Conservation (phyloP, 2,888 invertebrate species). For the Ophraella communa region DNA sequence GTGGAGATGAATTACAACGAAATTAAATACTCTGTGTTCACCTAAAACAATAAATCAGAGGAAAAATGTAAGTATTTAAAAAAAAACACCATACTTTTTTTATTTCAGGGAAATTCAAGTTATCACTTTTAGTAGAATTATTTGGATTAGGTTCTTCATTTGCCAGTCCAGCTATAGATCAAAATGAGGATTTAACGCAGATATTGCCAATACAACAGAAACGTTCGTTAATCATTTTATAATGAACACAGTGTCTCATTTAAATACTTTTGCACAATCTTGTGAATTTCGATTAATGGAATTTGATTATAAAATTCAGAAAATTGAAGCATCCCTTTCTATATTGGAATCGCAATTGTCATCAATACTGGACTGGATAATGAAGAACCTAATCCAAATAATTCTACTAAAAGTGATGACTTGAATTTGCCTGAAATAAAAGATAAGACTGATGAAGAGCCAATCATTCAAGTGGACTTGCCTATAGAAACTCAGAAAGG, state of each 20-base stretch:
- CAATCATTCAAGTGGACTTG: conserved; percentile 31
- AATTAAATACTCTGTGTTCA: too few species aligned
- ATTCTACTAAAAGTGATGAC: conserved; percentile 6
- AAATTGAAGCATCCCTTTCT: conserved; percentile 84
- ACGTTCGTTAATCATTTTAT: conserved; percentile 93
- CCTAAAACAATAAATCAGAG: too few species aligned
- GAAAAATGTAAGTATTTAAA: too few species aligned
- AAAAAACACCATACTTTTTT: too few species aligned
- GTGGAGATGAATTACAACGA: too few species aligned
- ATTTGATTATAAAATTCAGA: conserved; percentile 84
- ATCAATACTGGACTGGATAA: conserved; percentile 61
- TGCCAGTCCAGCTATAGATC: conserved; percentile 50
- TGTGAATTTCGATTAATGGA: conserved; percentile 87
- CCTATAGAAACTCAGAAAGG: conserved; percentile 34
- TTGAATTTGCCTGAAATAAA: conserved; percentile 29
- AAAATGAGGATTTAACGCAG: conserved; percentile 59
- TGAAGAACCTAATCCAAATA: conserved; percentile 2
- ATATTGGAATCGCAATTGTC: conserved; percentile 84
- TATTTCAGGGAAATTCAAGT: too few species aligned
- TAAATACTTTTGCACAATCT: conserved; percentile 84
- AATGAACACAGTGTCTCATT: conserved; percentile 81
- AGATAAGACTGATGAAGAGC: conserved; percentile 14
- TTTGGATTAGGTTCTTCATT: too few species aligned
- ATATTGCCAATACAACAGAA: conserved; percentile 90
- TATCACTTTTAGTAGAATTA: too few species aligned